Base-by-base conservation (phyloP, 2,888 invertebrate species). In the Melanargia galathea region DNA sequence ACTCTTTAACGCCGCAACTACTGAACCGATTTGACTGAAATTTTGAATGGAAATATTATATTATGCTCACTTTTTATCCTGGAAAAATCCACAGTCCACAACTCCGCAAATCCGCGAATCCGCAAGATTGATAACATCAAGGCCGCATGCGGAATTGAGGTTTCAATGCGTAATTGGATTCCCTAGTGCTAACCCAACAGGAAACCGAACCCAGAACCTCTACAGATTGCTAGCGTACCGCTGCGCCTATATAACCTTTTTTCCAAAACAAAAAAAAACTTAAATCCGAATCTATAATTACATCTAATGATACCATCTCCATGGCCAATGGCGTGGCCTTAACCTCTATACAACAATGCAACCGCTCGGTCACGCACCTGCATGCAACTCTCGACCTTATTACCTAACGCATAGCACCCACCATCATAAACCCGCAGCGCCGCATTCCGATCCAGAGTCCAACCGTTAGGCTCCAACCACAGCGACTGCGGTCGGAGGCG, bases 371-470 rank as follows among this genome's bases (percentile, higher is more conserved):
- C 46, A 57, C 20, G 33, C 30, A 51, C 51, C 45, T 62, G 51
- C 67, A 60, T 45, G 63, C 68, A 18, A 70, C 26, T 68, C 18
- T 60, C 64, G 64, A 63, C 67, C 66, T 62, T 73, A 72, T 72
- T 69, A 67, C 64, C 59, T 67, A 68, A 68, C 30, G 60, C 45
- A 60, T 54, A 65, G 38, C 18, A 8, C 26, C 38, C 48, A 60
- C 56, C 57, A 40, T 60, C 64, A 54, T 11, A 11, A 64, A 77
- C 73, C 67, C 43, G 76, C 51, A n/a, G 22, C 66, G 60, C 74
- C 33, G 65, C 81, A 80, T 80, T 81, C 81, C 80, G 65, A 46
- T 63, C 63, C 62, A 60, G 59, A 62, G 22, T 51, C 68, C 59
- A 64, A 68, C 73, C 68, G 70, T 66, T 69, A 72, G 70, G 67